These are phyloP conservation scores for Lindbergichthys nudifrons DNA, from an alignment of 2,797 vertebrate genomes.

Conservation along the genomic window DNA sequence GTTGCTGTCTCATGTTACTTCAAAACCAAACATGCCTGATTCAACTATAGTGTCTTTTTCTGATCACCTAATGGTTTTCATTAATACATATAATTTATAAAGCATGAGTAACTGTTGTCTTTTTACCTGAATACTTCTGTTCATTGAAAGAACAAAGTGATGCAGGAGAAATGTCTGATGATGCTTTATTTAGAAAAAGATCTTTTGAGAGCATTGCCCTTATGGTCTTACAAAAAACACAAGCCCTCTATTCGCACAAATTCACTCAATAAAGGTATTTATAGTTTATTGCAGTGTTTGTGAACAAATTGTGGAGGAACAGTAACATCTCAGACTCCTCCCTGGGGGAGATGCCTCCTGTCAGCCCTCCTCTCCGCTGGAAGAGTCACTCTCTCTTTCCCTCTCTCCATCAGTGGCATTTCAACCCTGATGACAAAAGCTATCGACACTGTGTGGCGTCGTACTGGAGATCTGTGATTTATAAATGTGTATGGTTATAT, in stretches of 20 bases:
- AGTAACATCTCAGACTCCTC: slow-evolving; percentile 59
- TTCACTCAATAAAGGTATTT: not conserved
- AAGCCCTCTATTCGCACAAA: not conserved
- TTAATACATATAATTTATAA: not conserved
- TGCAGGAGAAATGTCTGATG: slow-evolving; percentile 18
- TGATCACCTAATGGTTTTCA: not conserved
- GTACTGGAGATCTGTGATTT: slow-evolving; percentile 88
- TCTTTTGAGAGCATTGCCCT: not conserved
- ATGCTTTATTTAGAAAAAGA: not conserved
- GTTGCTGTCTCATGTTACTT: not conserved
- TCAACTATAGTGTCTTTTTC: not conserved
- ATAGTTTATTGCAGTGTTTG: slow-evolving; percentile 1
- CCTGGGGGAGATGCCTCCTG: slow-evolving; percentile 41
- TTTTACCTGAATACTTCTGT: not conserved
- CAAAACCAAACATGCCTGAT: not conserved
- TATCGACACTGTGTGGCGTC: slow-evolving; percentile 82
- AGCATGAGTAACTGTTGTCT: not conserved
- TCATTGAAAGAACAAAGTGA: not conserved
- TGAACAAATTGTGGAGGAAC: slow-evolving; percentile 18
- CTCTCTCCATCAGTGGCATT: slow-evolving; percentile 52
- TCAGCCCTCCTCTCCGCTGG: slow-evolving; percentile 59
- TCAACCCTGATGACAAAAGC: slow-evolving; percentile 87
- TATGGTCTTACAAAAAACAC: not conserved
- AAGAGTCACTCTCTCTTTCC: slow-evolving; percentile 44
- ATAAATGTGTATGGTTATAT: slow-evolving; percentile 99